These are phyloP conservation scores for Aphaenogaster floridana DNA, from an alignment of 1,140 invertebrate genomes.

Conservation along the genomic window DNA sequence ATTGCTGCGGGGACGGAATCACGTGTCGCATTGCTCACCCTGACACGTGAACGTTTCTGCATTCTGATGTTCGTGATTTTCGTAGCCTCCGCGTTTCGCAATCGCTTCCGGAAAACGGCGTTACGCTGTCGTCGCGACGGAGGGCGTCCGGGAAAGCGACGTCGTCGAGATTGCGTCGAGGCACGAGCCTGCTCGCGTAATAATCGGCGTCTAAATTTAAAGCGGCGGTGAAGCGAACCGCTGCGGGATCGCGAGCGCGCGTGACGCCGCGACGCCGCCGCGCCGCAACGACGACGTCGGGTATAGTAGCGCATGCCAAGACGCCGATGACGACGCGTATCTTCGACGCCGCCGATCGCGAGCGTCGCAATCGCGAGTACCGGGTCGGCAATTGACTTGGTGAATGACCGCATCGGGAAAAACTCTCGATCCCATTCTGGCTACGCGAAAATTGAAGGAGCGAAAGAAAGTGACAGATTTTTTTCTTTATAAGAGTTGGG, in stretches of 20 bases:
- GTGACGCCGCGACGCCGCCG: slow-evolving; percentile 62
- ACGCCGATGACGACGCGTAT: slow-evolving; percentile 65
- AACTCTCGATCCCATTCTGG: neutral
- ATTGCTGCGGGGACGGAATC: neutral
- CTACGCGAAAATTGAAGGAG: neutral
- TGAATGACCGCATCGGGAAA: slow-evolving; percentile 66
- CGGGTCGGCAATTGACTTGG: slow-evolving; percentile 61
- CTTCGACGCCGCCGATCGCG: slow-evolving; percentile 53
- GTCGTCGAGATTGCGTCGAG: slow-evolving; percentile 55
- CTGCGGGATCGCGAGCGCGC: slow-evolving; percentile 55
- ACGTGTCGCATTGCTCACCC: neutral
- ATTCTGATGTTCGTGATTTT: slow-evolving; percentile 34
- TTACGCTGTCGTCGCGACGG: slow-evolving; percentile 37
- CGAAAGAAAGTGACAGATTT: neutral
- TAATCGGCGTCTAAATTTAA: slow-evolving; percentile 74
- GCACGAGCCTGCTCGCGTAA: slow-evolving; percentile 72
- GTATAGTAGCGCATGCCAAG: slow-evolving; percentile 61
- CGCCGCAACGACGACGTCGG: slow-evolving; percentile 30
- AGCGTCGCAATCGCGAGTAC: slow-evolving; percentile 67
- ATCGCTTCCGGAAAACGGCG: slow-evolving; percentile 68
- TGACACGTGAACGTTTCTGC: slow-evolving; percentile 17
- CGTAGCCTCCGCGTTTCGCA: slow-evolving; percentile 48
- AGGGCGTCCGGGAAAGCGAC: slow-evolving; percentile 1
- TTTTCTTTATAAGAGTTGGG: neutral
- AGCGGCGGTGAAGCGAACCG: slow-evolving; percentile 6